A percentile compares a stretch with the other conserved stretches of the same genome.
Evolutionary conservation across 2,113 vertebrate species (phyloP).

Genomic region (Phalacrocorax carbo): DNA sequence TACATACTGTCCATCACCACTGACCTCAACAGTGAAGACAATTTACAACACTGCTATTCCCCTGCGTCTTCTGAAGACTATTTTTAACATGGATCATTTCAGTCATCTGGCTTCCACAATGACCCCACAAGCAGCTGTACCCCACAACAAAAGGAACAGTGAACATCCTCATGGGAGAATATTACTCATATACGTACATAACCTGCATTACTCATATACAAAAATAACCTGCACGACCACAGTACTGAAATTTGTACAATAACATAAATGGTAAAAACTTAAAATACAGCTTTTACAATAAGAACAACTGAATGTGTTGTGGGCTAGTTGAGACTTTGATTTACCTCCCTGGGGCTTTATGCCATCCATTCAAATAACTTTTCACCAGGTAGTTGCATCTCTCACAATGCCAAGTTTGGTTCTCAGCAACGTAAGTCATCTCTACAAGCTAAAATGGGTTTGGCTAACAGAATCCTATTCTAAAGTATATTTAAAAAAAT

Average conservation of each 20-base stretch:
- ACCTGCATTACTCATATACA: background rate
- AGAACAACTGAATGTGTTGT: background rate
- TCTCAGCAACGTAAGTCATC: background rate
- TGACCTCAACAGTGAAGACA: background rate
- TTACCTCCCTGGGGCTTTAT: background rate
- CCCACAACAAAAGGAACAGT: background rate
- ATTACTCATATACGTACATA: background rate
- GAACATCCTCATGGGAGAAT: background rate
- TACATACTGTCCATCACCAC: background rate
- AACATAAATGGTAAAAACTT: background rate
- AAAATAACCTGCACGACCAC: background rate
- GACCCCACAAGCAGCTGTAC: background rate
- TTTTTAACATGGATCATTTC: background rate
- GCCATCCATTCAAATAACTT: background rate
- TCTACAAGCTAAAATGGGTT: background rate
- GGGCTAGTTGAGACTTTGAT: background rate
- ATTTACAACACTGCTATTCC: background rate
- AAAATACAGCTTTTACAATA: background rate
- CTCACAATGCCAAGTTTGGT: background rate
- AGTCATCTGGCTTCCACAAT: background rate
- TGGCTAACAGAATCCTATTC: background rate
- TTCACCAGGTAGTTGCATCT: background rate
- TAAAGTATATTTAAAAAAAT: background rate
- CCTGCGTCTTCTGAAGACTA: background rate
- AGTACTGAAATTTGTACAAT: background rate